Percentiles rank a stretch among this genome's conserved stretches.
Evolutionary conservation across 2,797 vertebrate species (phyloP).

Genomic region (Valencia hispanica): DNA sequence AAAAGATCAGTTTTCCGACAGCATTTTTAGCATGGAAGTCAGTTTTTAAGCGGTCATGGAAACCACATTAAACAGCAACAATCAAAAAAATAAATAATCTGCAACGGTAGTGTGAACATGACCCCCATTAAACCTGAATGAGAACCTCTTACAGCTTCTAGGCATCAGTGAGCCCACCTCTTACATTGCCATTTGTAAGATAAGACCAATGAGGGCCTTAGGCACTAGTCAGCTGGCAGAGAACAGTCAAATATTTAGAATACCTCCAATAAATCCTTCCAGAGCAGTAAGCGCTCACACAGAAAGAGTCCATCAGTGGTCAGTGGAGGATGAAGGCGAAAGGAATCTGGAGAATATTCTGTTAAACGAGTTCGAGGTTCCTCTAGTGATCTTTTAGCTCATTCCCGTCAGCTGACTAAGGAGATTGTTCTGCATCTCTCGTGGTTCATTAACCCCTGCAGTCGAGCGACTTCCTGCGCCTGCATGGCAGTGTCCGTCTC

Average conservation of each 20-base stretch:
- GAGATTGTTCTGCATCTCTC: constrained; percentile 63
- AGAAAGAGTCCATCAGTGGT: constrained; percentile 17
- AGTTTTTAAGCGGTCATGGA: background rate
- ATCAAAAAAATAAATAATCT: background rate
- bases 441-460: constrained; percentile 58
- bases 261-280: background rate
- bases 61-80: background rate
- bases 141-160: background rate
- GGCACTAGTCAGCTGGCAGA: constrained; percentile 38
- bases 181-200: background rate
- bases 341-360: constrained; percentile 49
- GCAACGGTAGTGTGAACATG: background rate
- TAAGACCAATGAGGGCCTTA: constrained; percentile 6
- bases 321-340: constrained; percentile 12
- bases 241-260: constrained; percentile 1
- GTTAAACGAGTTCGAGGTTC: constrained; percentile 48
- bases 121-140: constrained; percentile 19
- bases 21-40: background rate
- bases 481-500: constrained; percentile 63
- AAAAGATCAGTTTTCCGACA: background rate
- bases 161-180: background rate
- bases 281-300: background rate
- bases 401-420: constrained; percentile 47
- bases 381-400: constrained; percentile 52
- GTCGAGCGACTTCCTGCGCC: constrained; percentile 53